Conservation (phyloP, 2,888 invertebrate genomes). For the Drosophila picticornis region DNA sequence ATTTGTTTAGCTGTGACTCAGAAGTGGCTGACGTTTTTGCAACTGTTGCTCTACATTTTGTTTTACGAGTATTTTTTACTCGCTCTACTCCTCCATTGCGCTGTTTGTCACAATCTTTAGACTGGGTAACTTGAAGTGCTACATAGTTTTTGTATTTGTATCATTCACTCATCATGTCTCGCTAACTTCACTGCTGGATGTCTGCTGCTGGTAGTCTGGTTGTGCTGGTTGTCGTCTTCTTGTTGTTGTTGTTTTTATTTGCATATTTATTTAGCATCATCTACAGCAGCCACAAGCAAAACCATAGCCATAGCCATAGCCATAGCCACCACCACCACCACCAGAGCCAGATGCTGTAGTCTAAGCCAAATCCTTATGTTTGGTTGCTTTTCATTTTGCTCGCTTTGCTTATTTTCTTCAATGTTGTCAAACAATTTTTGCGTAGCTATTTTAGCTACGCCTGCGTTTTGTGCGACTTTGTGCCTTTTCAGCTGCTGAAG, state of each 20-base stretch:
- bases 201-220: slow-evolving; percentile 14
- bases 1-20: slow-evolving; percentile 20
- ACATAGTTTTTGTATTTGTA: slow-evolving; percentile 54
- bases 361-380: slow-evolving; percentile 21
- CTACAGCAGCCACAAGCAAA: slow-evolving; percentile 19
- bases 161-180: slow-evolving; percentile 75
- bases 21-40: slow-evolving; percentile 22
- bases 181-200: slow-evolving; percentile 46
- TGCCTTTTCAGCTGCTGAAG: slow-evolving; percentile 57
- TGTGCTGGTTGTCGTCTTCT: slow-evolving; percentile 37
- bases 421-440: slow-evolving; percentile 73
- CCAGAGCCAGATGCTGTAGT: slow-evolving; percentile 17
- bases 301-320: slow-evolving; percentile 5
- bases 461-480: slow-evolving; percentile 47
- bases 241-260: slow-evolving; percentile 64
- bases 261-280: slow-evolving; percentile 70
- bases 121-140: slow-evolving; percentile 16
- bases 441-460: slow-evolving; percentile 68
- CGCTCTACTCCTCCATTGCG: slow-evolving; percentile 14
- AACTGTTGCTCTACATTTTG: slow-evolving; percentile 31
- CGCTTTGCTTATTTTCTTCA: slow-evolving; percentile 49
- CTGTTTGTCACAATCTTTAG: slow-evolving; percentile 32
- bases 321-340: slow-evolving; percentile 14
- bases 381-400: slow-evolving; percentile 48
- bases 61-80: slow-evolving; percentile 26